phyloP scores from a whole-genome alignment of 2,113 vertebrate species.

The Probosciger aterrimus region DNA sequence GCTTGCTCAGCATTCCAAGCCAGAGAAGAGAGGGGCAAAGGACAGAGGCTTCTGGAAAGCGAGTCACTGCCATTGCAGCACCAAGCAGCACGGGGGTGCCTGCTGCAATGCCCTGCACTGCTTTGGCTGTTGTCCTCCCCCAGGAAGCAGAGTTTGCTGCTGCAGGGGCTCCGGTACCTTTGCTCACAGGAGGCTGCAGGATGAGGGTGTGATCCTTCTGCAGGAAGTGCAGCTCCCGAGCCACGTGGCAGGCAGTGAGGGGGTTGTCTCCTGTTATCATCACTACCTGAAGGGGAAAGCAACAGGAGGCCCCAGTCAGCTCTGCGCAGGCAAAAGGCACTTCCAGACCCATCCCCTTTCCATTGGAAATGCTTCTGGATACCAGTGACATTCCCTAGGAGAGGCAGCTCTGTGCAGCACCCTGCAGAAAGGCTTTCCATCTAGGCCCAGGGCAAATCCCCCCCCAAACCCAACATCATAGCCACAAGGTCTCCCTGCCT shows the following conservation, averaged over 20 bases:
- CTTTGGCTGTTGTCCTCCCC: neutral
- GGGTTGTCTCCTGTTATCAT: constrained; percentile 98
- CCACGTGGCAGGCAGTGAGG: constrained; percentile 93
- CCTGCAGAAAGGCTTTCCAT: neutral
- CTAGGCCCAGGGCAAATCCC: neutral
- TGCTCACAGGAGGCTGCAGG: constrained; percentile 68
- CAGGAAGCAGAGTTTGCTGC: fast-evolving
- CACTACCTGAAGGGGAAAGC: constrained; percentile 79
- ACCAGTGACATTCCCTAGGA: fast-evolving
- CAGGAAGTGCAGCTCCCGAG: constrained; percentile 91
- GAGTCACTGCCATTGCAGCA: neutral
- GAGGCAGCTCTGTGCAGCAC: neutral
- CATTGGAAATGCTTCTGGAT: too few species aligned
- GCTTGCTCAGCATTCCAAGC: neutral
- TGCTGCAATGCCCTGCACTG: fast-evolving
- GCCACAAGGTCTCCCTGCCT: neutral
- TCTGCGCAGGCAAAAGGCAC: neutral
- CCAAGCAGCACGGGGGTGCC: neutral
- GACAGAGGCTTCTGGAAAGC: neutral
- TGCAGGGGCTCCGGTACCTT: neutral
- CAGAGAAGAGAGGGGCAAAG: neutral
- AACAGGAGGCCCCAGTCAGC: neutral
- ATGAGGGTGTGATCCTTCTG: constrained; percentile 84
- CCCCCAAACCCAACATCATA: neutral
- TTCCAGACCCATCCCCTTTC: neutral